phyloP scores from a whole-genome alignment of 2,797 vertebrate species.

The Sebastes steindachneri region DNA sequence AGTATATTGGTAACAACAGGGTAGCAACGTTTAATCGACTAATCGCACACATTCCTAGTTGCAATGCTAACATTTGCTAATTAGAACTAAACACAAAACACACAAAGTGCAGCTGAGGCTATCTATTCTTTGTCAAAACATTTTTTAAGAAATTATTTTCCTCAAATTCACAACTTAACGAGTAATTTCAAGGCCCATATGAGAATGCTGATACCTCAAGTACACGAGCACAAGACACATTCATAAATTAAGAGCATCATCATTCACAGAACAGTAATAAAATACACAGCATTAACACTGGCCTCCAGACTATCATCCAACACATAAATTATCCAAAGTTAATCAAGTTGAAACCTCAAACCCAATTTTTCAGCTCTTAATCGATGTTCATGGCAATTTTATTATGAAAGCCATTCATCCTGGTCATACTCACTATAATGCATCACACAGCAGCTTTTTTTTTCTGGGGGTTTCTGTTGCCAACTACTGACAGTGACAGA shows the following conservation, averaged over 20 bases:
- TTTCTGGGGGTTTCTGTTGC: conserved; percentile 7
- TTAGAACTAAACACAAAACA: background rate
- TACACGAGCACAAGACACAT: conserved; percentile 6
- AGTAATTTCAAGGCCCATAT: background rate
- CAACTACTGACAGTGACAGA: conserved; percentile 2
- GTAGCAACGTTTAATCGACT: background rate
- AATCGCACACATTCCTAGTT: background rate
- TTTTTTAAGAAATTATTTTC: background rate
- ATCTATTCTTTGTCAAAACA: background rate
- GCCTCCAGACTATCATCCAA: conserved; percentile 27
- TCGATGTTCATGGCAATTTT: conserved; percentile 51
- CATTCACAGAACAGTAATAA: conserved; percentile 28
- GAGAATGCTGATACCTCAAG: conserved; percentile 9
- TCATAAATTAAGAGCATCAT: conserved; percentile 37
- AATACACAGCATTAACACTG: conserved; percentile 22
- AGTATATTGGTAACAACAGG: fast-evolving
- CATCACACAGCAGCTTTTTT: background rate
- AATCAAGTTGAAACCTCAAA: conserved; percentile 49
- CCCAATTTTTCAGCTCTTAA: conserved; percentile 45
- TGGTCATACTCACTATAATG: conserved; percentile 15
- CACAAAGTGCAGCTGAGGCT: background rate
- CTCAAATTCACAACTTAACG: background rate
- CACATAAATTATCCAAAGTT: conserved; percentile 42
- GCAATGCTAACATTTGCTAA: background rate
- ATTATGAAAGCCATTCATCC: conserved; percentile 43